Base-by-base conservation (phyloP, 2,113 vertebrate genomes). In the Campylorhamphus procurvoides region DNA sequence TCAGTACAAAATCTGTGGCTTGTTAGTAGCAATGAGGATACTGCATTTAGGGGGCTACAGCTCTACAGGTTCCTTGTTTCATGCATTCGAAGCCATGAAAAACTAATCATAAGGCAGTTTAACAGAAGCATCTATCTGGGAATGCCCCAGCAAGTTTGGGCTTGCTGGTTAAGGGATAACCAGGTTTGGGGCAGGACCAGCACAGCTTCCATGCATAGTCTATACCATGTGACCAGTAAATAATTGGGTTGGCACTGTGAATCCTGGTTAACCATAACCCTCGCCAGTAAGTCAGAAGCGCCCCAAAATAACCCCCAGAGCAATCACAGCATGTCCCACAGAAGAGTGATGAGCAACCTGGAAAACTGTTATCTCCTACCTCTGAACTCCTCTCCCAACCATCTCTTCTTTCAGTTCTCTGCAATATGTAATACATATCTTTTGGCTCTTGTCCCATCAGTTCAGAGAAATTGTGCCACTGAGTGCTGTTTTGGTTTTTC, bases 151-250 rank as follows among this genome's bases (percentile, higher is more conserved):
- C 9, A 72, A 47, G 28, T 80, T 49, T 53, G 27, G 27, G 14
- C 27, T 23, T 28, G 1, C 23, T 67, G 62, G 22, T 74, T 69
- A 37, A 78, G 14, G 19, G 12, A 14, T 14, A 64, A 44, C 23
- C 55, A 52, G 35, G 23, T 35, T 75, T 80, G 27, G 73, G 37
- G n/a, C 24, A 90, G 58, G 63, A 87, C 42, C 37, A 72, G 29
- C 10, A 1, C 18, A 42, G 24, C 14, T 79, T 47, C 69, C 0
- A 0, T 37, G 47, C 2, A 3, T 20, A 27, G 25, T 33, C 33
- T 69, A 0, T 69, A 9, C 40, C 18, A 14, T 55, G 64, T n/a
- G 12, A 47, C 69, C 40, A 46, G 4, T 14, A 69, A 28, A 15
- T 69, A 82, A 25, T 1, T 56, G 60, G 42, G 40, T 25, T 56